A percentile compares a stretch with the other conserved stretches of the same genome.
Evolutionary conservation across 2,113 vertebrate species (phyloP).

Genomic region (Eretmochelys imbricata): DNA sequence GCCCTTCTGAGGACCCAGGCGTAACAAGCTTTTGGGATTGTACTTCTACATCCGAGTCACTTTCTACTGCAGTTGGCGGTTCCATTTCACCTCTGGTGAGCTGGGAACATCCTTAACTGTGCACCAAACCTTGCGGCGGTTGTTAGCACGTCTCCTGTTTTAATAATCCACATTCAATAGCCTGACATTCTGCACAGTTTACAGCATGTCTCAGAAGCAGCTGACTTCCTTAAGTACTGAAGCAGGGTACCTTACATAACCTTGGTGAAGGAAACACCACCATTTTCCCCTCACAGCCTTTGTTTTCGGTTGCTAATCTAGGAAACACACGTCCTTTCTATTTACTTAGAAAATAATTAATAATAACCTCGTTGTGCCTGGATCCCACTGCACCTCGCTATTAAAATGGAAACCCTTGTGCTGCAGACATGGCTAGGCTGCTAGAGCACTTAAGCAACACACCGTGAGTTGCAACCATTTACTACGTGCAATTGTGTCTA

Average conservation of each 20-base stretch:
- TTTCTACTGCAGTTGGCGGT: accelerated
- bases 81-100: not conserved
- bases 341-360: conserved; percentile 67
- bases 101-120: not conserved
- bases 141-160: not conserved
- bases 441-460: conserved; percentile 50
- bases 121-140: not conserved
- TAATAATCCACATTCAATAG: not conserved
- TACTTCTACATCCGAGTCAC: not conserved
- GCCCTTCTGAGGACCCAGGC: accelerated
- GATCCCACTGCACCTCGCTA: not conserved
- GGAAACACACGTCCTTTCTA: conserved; percentile 64
- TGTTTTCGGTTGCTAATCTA: conserved; percentile 64
- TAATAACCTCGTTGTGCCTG: conserved; percentile 45
- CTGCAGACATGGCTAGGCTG: conserved; percentile 27
- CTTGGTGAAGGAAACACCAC: conserved; percentile 46
- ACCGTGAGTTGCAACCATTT: conserved; percentile 59
- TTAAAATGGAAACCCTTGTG: conserved; percentile 53
- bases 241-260: conserved; percentile 63
- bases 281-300: conserved; percentile 38
- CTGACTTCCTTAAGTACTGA: accelerated
- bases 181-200: accelerated
- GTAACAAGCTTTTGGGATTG: accelerated
- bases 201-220: accelerated
- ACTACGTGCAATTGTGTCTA: conserved; percentile 69